A percentile compares a stretch with the other conserved stretches of the same genome.
Conservation (phyloP, 2,797 vertebrate genomes). For the Lycodopsis pacificus region DNA sequence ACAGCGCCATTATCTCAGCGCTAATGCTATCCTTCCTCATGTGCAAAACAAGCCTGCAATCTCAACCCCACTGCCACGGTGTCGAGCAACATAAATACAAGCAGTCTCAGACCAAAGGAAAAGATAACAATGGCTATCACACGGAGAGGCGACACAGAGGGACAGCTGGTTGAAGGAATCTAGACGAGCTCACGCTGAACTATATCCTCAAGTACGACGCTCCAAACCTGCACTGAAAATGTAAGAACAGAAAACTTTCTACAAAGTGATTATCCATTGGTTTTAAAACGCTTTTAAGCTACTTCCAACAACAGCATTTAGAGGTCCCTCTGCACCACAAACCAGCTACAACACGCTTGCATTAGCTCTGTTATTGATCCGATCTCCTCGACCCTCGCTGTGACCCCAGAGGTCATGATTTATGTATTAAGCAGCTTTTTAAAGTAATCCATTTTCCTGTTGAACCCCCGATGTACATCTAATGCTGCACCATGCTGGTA, state of each 20-base stretch:
- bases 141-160: constrained; percentile 30
- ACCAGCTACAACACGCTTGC: constrained; percentile 68
- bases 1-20: constrained; percentile 80
- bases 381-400: constrained; percentile 75
- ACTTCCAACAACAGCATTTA: constrained; percentile 62
- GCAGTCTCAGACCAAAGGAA: constrained; percentile 63
- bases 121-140: constrained; percentile 70
- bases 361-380: constrained; percentile 81
- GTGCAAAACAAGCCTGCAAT: constrained; percentile 81
- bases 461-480: constrained; percentile 73
- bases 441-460: constrained; percentile 83
- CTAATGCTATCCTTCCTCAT: constrained; percentile 82
- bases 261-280: constrained; percentile 40
- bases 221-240: constrained; percentile 15
- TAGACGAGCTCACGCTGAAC: constrained; percentile 2
- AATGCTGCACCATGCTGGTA: constrained; percentile 80
- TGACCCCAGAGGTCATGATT: constrained; percentile 86
- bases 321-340: constrained; percentile 65
- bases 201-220: not conserved
- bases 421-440: constrained; percentile 86
- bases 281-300: constrained; percentile 44
- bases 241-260: constrained; percentile 29
- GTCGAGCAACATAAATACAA: constrained; percentile 68
- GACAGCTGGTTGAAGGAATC: constrained; percentile 54
- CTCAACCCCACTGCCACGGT: constrained; percentile 64